These are phyloP conservation scores for Okamejei kenojei DNA, from an alignment of 2,797 vertebrate genomes.

Conservation along the genomic window DNA sequence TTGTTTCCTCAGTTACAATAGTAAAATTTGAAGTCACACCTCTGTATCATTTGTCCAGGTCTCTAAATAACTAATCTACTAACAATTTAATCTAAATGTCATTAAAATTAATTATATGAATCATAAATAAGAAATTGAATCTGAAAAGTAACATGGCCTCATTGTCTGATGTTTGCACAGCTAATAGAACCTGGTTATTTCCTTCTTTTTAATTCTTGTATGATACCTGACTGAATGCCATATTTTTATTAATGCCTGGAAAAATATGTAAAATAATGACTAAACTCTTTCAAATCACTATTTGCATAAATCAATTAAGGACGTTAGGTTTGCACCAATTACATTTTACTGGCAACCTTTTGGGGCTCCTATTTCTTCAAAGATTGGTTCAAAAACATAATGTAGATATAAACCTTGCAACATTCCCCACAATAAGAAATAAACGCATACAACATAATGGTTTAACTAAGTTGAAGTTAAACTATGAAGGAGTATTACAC, in stretches of 20 bases:
- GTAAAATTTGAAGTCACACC: no score
- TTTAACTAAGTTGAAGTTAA: background rate
- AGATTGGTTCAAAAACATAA: background rate
- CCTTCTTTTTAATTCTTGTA: background rate
- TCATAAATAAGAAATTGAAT: background rate
- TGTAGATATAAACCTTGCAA: background rate
- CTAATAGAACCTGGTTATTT: background rate
- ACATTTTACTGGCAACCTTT: background rate
- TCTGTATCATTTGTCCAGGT: no score
- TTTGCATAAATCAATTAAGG: background rate
- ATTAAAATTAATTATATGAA: background rate
- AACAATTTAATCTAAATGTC: background rate
- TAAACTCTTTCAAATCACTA: background rate
- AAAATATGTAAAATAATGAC: slow-evolving; percentile 5
- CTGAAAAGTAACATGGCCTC: background rate
- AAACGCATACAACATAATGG: background rate
- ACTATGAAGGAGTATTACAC: background rate
- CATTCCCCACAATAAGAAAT: background rate
- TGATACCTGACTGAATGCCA: background rate
- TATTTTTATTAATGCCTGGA: background rate
- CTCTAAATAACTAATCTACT: no score
- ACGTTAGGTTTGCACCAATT: background rate
- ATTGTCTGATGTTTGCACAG: background rate
- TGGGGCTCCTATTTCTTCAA: background rate
- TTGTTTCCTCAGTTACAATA: no score